Evolutionary conservation across 1,140 invertebrate species (phyloP).

Genomic region (Heterodera schachtii): DNA sequence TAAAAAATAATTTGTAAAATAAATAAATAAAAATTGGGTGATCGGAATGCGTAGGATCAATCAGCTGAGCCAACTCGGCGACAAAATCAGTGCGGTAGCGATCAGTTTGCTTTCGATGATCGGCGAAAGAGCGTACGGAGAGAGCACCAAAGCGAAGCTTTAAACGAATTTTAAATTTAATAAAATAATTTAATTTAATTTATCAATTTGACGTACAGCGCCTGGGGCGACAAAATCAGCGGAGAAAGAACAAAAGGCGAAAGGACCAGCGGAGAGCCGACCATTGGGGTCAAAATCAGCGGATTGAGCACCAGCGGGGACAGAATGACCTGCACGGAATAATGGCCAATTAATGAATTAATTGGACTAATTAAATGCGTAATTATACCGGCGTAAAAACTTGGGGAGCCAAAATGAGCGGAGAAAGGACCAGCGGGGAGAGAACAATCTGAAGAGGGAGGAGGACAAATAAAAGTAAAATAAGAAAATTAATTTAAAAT

Average conservation of each 20-base stretch:
- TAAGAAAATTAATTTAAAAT: too few relatives aligned
- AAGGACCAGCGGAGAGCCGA: constrained; percentile 40
- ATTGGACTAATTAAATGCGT: background rate
- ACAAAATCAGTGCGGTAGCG: constrained; percentile 30
- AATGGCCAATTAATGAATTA: constrained; percentile 34
- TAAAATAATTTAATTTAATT: background rate
- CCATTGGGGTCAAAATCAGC: constrained; percentile 50
- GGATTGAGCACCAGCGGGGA: constrained; percentile 55
- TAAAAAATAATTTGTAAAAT: background rate
- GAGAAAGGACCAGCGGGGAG: constrained; percentile 42
- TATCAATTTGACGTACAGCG: constrained; percentile 6
- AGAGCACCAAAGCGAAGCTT: constrained; percentile 34
- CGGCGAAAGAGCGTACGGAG: constrained; percentile 39
- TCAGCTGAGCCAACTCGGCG: constrained; percentile 26
- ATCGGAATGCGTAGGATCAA: background rate
- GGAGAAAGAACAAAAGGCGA: constrained; percentile 41
- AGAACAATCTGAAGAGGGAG: constrained; percentile 18
- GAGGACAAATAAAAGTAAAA: too few relatives aligned
- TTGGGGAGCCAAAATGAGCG: constrained; percentile 46
- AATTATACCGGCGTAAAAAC: constrained; percentile 11
- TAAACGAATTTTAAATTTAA: background rate
- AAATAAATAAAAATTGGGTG: background rate
- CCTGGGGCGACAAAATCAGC: constrained; percentile 29
- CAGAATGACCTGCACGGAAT: constrained; percentile 45
- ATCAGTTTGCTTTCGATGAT: constrained; percentile 32